Base-by-base conservation (phyloP, 2,113 vertebrate genomes). In the Tor tambroides region DNA sequence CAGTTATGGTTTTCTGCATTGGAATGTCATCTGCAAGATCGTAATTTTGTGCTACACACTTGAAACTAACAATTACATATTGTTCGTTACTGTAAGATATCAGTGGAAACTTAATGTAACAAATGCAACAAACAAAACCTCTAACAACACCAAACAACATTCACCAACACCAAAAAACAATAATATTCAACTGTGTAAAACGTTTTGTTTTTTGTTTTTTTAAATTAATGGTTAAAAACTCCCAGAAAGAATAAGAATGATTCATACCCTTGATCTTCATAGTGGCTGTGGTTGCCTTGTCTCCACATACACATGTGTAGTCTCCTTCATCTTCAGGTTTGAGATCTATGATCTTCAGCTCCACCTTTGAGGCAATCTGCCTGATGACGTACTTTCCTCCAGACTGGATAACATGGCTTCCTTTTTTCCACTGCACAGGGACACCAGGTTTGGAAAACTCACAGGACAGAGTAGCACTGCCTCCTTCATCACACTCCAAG, bases 381-480 rank as follows among this genome's bases (percentile, higher is more conserved):
- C 89, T 95, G 14, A 94, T 91, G 85, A 95, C 89, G 91, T 94
- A 94, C 84, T 90, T 96, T 2, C 89, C 91, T 0, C 94, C 93
- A 6, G 94, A 93, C 79, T 88, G 92, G 30, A 97, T 90, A 2
- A 93, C 90, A 65, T 91, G 71, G 28, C 92, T 87, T 4, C 93
- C 43, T 46, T 95, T 97, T 88, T 93, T 96, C 96, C 96, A 97
- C 88, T 95, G 93, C 10, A 96, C 95, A 0, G 90, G 84, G 15
- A 92, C 91, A 51, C 91, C 91, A 0, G 92, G 76, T 89, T 91
- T 95, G 85, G 95, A 95, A 87, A 96, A 87, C 90, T 96, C 95
- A 2, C 96, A 97, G 35, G 84, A 91, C 79, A 97, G 91, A 1
- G 94, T 95, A 43, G 94, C 88, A 0, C 84, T 87, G 43, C 89